phyloP scores from a whole-genome alignment of 2,888 invertebrate species.

The Ophion obscuratus region DNA sequence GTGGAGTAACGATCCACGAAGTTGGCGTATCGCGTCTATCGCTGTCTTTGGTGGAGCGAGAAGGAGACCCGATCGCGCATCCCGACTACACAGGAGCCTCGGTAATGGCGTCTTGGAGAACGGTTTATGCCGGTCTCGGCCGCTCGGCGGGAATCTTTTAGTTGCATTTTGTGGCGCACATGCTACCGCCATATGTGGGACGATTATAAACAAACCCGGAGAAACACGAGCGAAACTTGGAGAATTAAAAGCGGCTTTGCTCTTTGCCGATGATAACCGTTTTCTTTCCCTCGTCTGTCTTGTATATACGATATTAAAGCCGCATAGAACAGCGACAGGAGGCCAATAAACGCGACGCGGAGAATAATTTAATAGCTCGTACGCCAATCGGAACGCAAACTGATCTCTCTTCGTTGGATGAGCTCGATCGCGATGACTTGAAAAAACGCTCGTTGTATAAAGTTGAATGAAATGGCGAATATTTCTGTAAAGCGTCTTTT shows the following conservation, averaged over 20 bases:
- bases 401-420: slow-evolving; percentile 3
- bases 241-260: slow-evolving; percentile 76
- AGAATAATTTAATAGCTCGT: slow-evolving; percentile 52
- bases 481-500: no score
- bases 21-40: slow-evolving; percentile 28
- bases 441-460: background rate
- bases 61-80: slow-evolving; percentile 53
- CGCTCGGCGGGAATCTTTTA: slow-evolving; percentile 60
- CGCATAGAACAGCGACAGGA: slow-evolving; percentile 8
- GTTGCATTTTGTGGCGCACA: slow-evolving; percentile 76
- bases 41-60: slow-evolving; percentile 53
- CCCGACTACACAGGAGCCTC: slow-evolving; percentile 59
- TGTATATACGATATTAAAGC: background rate
- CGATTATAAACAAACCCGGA: slow-evolving; percentile 80
- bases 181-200: slow-evolving; percentile 83
- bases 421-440: background rate
- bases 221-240: slow-evolving; percentile 44
- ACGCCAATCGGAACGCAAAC: slow-evolving; percentile 69
- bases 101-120: slow-evolving; percentile 56
- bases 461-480: background rate
- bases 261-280: slow-evolving; percentile 71
- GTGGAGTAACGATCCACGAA: slow-evolving; percentile 61
- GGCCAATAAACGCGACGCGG: slow-evolving; percentile 17
- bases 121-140: slow-evolving; percentile 36
- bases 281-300: slow-evolving; percentile 1